Evolutionary conservation across 2,797 vertebrate genomes (phyloP).

Genomic region (Gymnothorax reevesii): DNA sequence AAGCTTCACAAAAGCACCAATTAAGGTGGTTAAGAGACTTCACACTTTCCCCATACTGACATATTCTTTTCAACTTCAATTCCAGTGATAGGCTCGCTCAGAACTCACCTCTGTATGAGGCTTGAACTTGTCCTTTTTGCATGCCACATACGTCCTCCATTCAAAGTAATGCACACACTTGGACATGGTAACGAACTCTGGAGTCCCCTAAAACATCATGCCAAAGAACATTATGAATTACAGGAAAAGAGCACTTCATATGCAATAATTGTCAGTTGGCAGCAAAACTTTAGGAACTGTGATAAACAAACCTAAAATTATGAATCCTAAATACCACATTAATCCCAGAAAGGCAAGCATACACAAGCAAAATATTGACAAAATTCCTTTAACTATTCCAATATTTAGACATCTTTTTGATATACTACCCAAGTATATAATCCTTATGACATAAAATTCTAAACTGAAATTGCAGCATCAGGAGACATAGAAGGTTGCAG

Average conservation of each 20-base stretch:
- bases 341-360: neutral
- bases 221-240: neutral
- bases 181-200: slow-evolving; percentile 86
- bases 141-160: slow-evolving; percentile 87
- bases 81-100: neutral
- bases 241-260: neutral
- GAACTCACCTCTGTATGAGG: slow-evolving; percentile 87
- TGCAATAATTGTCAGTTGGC: neutral
- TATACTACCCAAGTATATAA: neutral
- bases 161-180: slow-evolving; percentile 94
- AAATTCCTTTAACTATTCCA: neutral
- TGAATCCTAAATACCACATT: neutral
- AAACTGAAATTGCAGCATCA: neutral
- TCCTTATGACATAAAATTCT: neutral
- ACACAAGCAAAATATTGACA: neutral
- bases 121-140: slow-evolving; percentile 85
- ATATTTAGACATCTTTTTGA: slow-evolving; percentile 3
- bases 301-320: neutral
- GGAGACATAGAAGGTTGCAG: neutral
- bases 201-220: slow-evolving; percentile 77
- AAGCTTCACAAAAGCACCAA: neutral
- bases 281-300: neutral
- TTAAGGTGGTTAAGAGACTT: neutral
- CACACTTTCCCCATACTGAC: neutral
- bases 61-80: neutral